These are phyloP conservation scores for Hydra vulgaris DNA, from an alignment of 30 jellyfish, hydroid and myxozoan genomes.

Conservation along the genomic window DNA sequence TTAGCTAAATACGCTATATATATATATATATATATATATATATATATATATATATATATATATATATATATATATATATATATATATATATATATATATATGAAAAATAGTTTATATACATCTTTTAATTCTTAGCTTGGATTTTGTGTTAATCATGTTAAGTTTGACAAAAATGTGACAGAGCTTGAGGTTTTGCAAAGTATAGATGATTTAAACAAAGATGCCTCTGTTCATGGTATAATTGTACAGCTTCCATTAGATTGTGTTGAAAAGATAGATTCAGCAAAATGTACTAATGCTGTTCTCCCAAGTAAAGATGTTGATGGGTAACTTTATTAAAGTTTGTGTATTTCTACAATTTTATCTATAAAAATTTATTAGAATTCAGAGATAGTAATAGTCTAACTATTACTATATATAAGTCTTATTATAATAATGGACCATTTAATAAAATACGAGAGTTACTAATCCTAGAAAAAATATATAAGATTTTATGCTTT, in stretches of 20 bases:
- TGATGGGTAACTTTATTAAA: slow-evolving; percentile 80
- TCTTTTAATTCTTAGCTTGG: slow-evolving; percentile 60
- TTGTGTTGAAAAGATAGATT: slow-evolving; percentile 47
- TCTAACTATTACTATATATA: too few species aligned
- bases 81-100: too few species aligned
- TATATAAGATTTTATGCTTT: too few species aligned
- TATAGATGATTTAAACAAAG: slow-evolving; percentile 62
- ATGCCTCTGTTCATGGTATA: slow-evolving; percentile 77
- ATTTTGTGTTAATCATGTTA: slow-evolving; percentile 66
- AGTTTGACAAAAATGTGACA: slow-evolving; percentile 57
- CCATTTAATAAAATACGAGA: too few species aligned
- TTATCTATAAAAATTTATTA: background rate
- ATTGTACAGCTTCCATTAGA: slow-evolving; percentile 97
- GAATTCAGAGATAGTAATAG: too few species aligned
- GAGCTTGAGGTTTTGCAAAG: slow-evolving; percentile 65
- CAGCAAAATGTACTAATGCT: slow-evolving; percentile 76
- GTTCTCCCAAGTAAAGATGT: slow-evolving; percentile 89
- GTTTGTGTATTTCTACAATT: background rate
- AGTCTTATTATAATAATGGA: background rate
- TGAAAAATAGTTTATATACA: background rate
- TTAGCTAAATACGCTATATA: too few species aligned
- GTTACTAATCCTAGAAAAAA: too few species aligned
- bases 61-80: too few species aligned
- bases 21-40: too few species aligned
- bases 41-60: too few species aligned